These are phyloP conservation scores for Saimiri boliviensis DNA, from an alignment of 2,113 vertebrate species.

Conservation along the genomic window DNA sequence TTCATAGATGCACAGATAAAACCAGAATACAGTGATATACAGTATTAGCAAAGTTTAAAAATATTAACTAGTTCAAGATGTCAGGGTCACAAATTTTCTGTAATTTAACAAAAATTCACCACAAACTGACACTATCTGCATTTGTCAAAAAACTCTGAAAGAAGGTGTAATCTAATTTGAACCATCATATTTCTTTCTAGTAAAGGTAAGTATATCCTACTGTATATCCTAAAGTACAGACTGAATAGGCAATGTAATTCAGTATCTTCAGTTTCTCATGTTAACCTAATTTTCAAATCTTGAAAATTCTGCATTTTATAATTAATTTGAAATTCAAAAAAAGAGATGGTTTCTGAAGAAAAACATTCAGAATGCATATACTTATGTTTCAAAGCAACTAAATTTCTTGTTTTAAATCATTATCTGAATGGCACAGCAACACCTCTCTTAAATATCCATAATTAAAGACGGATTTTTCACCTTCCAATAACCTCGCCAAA, in stretches of 20 bases:
- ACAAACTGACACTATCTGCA: background rate
- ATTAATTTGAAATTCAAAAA: constrained; percentile 5
- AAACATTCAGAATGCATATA: background rate
- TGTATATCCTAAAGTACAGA: background rate
- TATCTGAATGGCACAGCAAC: background rate
- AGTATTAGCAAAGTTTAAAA: background rate
- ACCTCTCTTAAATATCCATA: background rate
- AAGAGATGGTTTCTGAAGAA: background rate
- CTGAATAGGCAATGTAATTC: background rate
- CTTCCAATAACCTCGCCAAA: background rate
- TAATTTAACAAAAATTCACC: background rate
- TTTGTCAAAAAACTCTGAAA: constrained; percentile 18
- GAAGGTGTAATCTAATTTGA: background rate
- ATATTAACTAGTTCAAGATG: background rate
- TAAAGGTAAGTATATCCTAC: background rate
- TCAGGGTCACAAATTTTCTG: background rate
- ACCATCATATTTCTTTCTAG: background rate
- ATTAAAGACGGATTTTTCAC: background rate
- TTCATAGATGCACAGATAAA: background rate
- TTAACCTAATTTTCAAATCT: background rate
- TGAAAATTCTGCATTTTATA: constrained; percentile 5
- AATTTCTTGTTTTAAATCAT: constrained; percentile 2
- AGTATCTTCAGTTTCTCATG: constrained; percentile 4
- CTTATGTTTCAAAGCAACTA: constrained; percentile 11
- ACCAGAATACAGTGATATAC: background rate